Evolutionary conservation across 2,888 invertebrate genomes (phyloP).

Genomic region (Drosophila lacicola): DNA sequence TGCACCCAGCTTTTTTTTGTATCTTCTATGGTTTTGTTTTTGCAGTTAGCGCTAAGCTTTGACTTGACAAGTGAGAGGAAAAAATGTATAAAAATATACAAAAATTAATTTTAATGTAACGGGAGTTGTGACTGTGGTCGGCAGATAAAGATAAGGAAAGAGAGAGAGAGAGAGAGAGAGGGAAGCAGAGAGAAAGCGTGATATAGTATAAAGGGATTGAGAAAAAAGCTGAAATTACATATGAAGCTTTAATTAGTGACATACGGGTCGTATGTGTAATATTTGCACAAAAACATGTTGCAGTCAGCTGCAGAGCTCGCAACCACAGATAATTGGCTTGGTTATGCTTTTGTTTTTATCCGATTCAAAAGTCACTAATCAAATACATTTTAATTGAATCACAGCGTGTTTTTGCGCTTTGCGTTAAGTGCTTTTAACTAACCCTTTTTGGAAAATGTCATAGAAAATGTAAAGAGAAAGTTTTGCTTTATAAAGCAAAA

Average conservation of each 20-base stretch:
- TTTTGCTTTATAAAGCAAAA: too few relatives aligned
- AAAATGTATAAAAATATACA: slow-evolving; percentile 75
- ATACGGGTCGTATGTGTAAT: slow-evolving; percentile 45
- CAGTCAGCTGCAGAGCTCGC: slow-evolving; percentile 5
- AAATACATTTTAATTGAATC: slow-evolving; percentile 42
- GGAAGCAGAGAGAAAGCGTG: neutral
- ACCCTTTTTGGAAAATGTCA: neutral
- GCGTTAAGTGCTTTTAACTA: neutral
- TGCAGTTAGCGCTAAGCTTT: slow-evolving; percentile 61
- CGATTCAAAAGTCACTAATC: slow-evolving; percentile 35
- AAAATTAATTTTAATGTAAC: slow-evolving; percentile 83
- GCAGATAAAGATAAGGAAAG: neutral
- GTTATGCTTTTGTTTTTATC: slow-evolving; percentile 22
- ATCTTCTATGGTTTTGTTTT: slow-evolving; percentile 36
- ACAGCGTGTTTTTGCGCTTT: neutral
- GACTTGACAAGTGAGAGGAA: slow-evolving; percentile 70
- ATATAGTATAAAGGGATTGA: slow-evolving; percentile 10
- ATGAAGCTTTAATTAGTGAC: slow-evolving; percentile 80
- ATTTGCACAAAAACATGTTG: slow-evolving; percentile 19
- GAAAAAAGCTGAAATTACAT: slow-evolving; percentile 79
- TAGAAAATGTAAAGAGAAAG: too few relatives aligned
- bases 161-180: slow-evolving; percentile 8
- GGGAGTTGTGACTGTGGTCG: slow-evolving; percentile 2
- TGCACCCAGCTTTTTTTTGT: slow-evolving; percentile 43
- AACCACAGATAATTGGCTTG: slow-evolving; percentile 58